Base-by-base conservation (phyloP, 2,888 invertebrate species). In the Conops quadrifasciatus region DNA sequence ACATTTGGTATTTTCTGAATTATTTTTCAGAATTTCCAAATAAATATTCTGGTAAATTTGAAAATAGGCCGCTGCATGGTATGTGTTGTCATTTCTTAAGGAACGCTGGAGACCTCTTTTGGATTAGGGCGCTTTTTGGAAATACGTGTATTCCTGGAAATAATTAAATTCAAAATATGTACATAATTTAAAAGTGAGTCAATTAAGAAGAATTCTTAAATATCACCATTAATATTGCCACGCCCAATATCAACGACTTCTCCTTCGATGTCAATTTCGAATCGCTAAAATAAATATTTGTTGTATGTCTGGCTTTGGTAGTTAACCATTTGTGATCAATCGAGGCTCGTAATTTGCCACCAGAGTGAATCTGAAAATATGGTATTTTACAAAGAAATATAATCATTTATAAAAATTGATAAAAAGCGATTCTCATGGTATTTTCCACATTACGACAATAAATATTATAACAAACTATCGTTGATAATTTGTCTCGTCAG, bases 141-240 rank as follows among this genome's bases (percentile, higher is more conserved):
- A 86, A 74, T 79, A 86, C 73, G 83, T 73, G 59, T 86, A 86
- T 77, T 86, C 85, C 85, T 85, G 77, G 0, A 77, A 77, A 16
- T 19, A 45, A 58, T 53, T 53, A 21, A 21, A n/a, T n/a, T n/a
- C 43, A 28, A 51, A 19, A 51, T 19, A n/a, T n/a, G n/a, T n/a
- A n/a, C n/a, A n/a, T n/a, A n/a, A n/a, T n/a, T n/a, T n/a, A n/a
- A n/a, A n/a, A n/a, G n/a, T n/a, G n/a, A n/a, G n/a, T n/a, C n/a
- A n/a, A n/a, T 24, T 2, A 63, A 16, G 1, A 15, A 5, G 24
- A 2, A 3, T 51, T n/a, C 13, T 4, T 43, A 2, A n/a, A 1
- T n/a, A 85, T 87, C 88, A 95, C 96, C 90, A 96, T 87, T 71
- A 96, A 87, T 86, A 96, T 95, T 0, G 92, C 90, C 62, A 94